Conservation (phyloP, 2,888 invertebrate species). For the Cyclophora albipunctata region DNA sequence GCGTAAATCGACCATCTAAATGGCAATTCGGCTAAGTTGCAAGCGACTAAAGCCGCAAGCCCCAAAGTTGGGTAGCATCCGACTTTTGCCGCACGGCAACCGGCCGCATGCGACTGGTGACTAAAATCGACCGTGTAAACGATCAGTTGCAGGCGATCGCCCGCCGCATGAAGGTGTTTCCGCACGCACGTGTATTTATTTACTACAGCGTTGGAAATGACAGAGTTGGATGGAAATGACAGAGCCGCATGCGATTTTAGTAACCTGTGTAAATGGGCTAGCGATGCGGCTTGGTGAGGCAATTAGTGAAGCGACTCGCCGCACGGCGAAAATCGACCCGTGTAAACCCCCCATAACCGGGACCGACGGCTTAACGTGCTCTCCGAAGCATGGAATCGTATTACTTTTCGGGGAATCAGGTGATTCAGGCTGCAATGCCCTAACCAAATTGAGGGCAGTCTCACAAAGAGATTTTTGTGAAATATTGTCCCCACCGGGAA, state of each 20-base stretch:
- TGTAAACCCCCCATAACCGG: constrained; percentile 10
- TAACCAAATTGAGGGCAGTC: too few species aligned
- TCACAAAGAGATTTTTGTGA: too few species aligned
- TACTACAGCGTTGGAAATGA: too few species aligned
- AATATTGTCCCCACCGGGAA: too few species aligned
- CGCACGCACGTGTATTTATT: too few species aligned
- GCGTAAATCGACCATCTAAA: constrained; percentile 29
- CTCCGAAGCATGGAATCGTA: too few species aligned
- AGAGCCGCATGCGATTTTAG: constrained; percentile 35
- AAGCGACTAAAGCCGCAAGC: constrained; percentile 35
- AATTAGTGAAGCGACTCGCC: constrained; percentile 24
- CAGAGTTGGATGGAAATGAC: constrained; percentile 32
- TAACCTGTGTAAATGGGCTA: constrained; percentile 32
- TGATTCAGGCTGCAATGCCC: too few species aligned
- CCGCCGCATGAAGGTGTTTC: constrained; percentile 13
- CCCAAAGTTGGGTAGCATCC: constrained; percentile 36
- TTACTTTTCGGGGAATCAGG: too few species aligned
- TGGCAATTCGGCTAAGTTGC: constrained; percentile 31
- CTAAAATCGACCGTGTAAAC: constrained; percentile 22
- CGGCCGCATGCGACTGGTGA: constrained; percentile 32
- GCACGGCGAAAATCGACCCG: constrained; percentile 37
- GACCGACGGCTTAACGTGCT: too few species aligned
- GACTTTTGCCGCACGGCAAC: constrained; percentile 33
- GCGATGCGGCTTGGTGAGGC: constrained; percentile 27
- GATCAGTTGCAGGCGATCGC: constrained; percentile 17